phyloP scores from a whole-genome alignment of 2,113 vertebrate genomes.

The Zapus hudsonius region DNA sequence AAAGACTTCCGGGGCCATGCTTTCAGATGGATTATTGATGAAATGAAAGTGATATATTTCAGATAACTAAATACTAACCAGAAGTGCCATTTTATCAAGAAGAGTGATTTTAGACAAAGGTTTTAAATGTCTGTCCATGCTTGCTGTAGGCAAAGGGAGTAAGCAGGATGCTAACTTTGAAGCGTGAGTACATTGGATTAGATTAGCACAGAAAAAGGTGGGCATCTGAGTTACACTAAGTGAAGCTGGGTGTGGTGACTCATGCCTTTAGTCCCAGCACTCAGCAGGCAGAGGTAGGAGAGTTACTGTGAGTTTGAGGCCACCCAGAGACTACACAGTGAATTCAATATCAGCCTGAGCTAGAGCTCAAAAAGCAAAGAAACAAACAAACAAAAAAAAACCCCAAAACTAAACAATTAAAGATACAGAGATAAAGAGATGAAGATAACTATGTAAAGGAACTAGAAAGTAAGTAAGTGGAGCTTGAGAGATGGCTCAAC shows the following conservation, averaged over 20 bases:
- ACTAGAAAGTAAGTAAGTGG: background rate
- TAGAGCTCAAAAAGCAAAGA: too few relatives aligned
- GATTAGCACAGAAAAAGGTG: background rate
- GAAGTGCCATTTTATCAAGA: slow-evolving; percentile 4
- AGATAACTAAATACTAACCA: background rate
- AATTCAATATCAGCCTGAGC: too few relatives aligned
- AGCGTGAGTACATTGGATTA: background rate
- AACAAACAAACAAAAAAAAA: too few relatives aligned
- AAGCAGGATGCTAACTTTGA: background rate
- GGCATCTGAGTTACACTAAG: background rate
- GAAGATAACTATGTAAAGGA: background rate
- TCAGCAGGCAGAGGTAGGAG: too few relatives aligned
- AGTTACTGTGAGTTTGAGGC: too few relatives aligned
- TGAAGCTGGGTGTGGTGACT: too few relatives aligned
- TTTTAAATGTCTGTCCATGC: background rate
- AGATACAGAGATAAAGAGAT: background rate
- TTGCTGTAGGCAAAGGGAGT: background rate
- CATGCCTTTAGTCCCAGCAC: too few relatives aligned
- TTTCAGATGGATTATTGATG: slow-evolving; percentile 1
- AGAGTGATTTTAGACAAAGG: slow-evolving; percentile 38
- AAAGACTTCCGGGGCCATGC: background rate
- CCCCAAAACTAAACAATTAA: background rate
- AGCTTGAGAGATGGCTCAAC: background rate
- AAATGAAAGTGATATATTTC: background rate
- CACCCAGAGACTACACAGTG: too few relatives aligned